Evolutionary conservation across 2,113 vertebrate genomes (phyloP), one percentile per base, ranked within the genome.

Genomic region (Lepus europaeus): DNA sequence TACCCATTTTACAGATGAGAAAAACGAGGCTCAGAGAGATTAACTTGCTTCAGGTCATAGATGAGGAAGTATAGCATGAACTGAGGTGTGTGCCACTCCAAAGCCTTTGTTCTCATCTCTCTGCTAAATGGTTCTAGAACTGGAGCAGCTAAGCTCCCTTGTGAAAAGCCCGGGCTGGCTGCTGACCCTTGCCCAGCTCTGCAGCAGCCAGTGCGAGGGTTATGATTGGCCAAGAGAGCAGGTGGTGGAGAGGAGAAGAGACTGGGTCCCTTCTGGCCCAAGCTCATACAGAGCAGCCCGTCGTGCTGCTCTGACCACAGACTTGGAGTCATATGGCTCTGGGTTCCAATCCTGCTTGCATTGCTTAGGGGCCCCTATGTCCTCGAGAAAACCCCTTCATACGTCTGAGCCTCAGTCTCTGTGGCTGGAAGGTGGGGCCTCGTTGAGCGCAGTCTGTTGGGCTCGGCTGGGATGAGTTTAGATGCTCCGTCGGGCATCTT

Each of bases 401-500:
- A 1, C 16, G 69, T 39, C 33, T 36, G 56, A 73, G 51, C 59
- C 33, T 89, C n/a, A 6, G 3, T 73, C 81, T 91, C 29, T 33
- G 86, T 17, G 51, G 59, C 76, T 29, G 59, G 68, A 22, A 51
- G 64, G 31, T 49, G 16, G 61, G 20, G 77, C 19, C 53, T 74
- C 7, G 0, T 36, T 59, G 6, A 2, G 0, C 1, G 22, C 9
- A 7, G n/a, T 56, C 36, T 3, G 1, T 39, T 9, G 23, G 31
- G 68, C 20, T 69, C 53, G 5, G 8, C 27, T 76, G 53, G 61
- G 73, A 29, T 69, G 27, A 33, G 25, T 74, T 68, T 29, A 31
- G 56, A 16, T 33, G 20, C 19, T 63, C 12, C 74, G 36, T 51
- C 51, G 13, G 74, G n/a, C 20, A 22, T 69, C 56, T 0, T 0